These are phyloP conservation scores for Mormyrus hasselquistii DNA, from an alignment of 2,797 vertebrate species.

Conservation along the genomic window DNA sequence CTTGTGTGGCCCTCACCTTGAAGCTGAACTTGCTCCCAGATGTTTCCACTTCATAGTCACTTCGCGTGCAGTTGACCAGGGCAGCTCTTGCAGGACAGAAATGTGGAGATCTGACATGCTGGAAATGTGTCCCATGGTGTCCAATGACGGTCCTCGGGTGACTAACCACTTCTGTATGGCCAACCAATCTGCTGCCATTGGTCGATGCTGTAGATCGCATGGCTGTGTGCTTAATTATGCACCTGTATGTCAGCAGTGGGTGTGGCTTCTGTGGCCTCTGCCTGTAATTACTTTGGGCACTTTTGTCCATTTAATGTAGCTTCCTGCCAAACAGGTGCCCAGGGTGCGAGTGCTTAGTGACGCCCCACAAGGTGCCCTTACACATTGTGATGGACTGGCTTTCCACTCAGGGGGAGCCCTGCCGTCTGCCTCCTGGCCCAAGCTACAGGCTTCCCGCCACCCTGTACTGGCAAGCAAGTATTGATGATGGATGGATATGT, in stretches of 20 bases:
- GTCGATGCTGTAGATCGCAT: not conserved
- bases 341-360: not conserved
- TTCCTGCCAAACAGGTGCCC: not conserved
- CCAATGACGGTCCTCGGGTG: not conserved
- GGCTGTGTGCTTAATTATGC: not conserved
- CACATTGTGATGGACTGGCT: not conserved
- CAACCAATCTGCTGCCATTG: not conserved
- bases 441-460: not conserved
- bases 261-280: not conserved
- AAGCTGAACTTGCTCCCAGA: not conserved
- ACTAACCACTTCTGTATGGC: not conserved
- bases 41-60: not conserved
- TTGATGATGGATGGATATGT: not conserved
- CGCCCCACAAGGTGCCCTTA: not conserved
- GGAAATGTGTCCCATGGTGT: not conserved
- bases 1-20: not conserved
- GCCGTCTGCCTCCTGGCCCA: not conserved
- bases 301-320: not conserved
- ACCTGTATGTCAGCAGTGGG: not conserved
- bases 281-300: not conserved
- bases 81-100: not conserved
- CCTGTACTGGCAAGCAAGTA: not conserved
- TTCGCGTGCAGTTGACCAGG: not conserved
- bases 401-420: not conserved
- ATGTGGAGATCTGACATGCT: not conserved